Evolutionary conservation across 37 sponge, comb jelly and placozoan species (phyloP).

Genomic region (Halisarca cf. caerulea): DNA sequence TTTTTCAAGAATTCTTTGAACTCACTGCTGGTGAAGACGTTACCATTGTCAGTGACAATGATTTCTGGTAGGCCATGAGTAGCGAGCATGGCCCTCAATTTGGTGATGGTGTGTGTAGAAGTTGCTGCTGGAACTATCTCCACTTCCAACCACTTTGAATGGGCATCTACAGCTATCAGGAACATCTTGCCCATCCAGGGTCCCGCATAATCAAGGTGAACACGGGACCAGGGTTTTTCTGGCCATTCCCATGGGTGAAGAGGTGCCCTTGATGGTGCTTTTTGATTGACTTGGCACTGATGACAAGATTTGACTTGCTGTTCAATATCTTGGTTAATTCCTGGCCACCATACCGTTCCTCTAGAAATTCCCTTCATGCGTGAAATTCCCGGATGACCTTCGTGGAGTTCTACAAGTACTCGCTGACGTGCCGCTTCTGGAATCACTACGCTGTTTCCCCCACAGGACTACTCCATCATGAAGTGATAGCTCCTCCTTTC

Average conservation of each 20-base stretch:
- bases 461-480: not conserved
- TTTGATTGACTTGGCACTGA: not conserved
- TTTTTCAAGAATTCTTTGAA: not conserved
- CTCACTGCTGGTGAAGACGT: not conserved
- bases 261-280: not conserved
- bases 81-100: not conserved
- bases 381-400: not conserved
- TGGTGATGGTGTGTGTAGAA: not conserved
- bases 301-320: not conserved
- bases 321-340: not conserved
- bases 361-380: not conserved
- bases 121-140: not conserved
- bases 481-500: not conserved
- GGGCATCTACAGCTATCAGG: slow-evolving; percentile 26
- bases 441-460: not conserved
- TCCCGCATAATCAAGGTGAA: slow-evolving; percentile 7
- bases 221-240: not conserved
- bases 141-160: slow-evolving; percentile 34
- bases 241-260: not conserved
- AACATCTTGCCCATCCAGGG: not conserved
- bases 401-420: not conserved
- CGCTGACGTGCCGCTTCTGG: not conserved
- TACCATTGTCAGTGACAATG: not conserved
- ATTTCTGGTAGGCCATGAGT: not conserved
- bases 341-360: not conserved